Evolutionary conservation across 1,140 invertebrate species (phyloP), one percentile per base, ranked within the genome.

Genomic region (Psilanteris sp.): DNA sequence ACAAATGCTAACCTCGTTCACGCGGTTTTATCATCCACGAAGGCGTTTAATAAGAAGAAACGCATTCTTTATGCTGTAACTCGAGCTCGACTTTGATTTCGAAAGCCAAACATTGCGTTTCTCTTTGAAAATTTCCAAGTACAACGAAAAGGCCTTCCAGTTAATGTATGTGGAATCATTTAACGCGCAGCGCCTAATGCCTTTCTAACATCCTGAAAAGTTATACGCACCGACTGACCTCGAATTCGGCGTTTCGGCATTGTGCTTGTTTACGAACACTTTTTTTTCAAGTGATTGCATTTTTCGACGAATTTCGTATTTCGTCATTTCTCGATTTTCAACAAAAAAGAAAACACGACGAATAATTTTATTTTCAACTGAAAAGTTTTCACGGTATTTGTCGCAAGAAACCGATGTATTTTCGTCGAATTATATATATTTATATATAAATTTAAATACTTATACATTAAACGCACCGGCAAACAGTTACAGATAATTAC

Each of bases 191-290:
- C 48, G 71, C 64, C 78, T 80, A 80, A 71, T 71, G 73, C 72
- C 75, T 80, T 80, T 80, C 79, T 76, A 80, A 80, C 67, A 76
- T 57, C 29, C 50, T 37, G 41, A 68, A 67, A 20, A 20, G 1
- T 48, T 32, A 41, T 36, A 43, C 14, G 29, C 57, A 39, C 57
- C 66, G 34, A 27, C 39, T 77, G 70, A 77, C 74, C 78, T 79
- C 70, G 68, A 77, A 74, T 64, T 10, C 57, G 52, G 3, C 43
- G 52, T 39, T 62, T 57, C 52, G 57, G 32, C 50, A 64, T 71
- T 71, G 68, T 59, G 34, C 9, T 27, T 4, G 66, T 50, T 61
- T 59, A 61, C 20, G 36, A 70, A 52, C 54, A 54, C 66, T 57
- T 52, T 50, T 57, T 52, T 50, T 41, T 32, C 32, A 29, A 61